phyloP scores from a whole-genome alignment of 92 coral and sea anemone species.

The Pocillopora meandrina region DNA sequence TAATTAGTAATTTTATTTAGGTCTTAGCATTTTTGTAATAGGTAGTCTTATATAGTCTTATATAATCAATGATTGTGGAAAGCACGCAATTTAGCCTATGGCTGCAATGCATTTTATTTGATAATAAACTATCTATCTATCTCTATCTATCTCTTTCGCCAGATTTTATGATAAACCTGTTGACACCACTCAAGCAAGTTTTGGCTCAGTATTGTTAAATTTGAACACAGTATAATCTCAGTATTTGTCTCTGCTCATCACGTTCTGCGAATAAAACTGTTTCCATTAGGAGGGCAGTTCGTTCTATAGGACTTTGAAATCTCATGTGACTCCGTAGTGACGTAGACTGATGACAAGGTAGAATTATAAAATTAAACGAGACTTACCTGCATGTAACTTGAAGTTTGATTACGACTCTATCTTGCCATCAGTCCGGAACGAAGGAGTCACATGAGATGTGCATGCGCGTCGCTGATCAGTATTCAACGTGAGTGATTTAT shows the following conservation, averaged over 20 bases:
- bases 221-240: neutral
- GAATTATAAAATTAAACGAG: too few species aligned
- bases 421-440: slow-evolving; percentile 36
- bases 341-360: too few species aligned
- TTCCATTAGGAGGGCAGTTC: neutral
- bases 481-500: too few species aligned
- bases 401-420: neutral
- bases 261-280: neutral
- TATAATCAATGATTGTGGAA: too few species aligned
- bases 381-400: too few species aligned
- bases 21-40: too few species aligned
- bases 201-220: neutral
- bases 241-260: neutral
- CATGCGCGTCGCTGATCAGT: slow-evolving; percentile 10
- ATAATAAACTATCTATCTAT: too few species aligned
- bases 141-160: neutral
- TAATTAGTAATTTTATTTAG: too few species aligned
- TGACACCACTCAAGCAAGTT: neutral
- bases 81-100: too few species aligned
- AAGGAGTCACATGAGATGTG: slow-evolving; percentile 38
- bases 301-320: neutral
- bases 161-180: neutral
- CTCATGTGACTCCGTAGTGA: too few species aligned
- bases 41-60: too few species aligned
- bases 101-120: too few species aligned